Percentiles rank a stretch among this genome's conserved stretches.
Conservation (phyloP, 2,797 vertebrate genomes). For the Rhinichthys osculus region DNA sequence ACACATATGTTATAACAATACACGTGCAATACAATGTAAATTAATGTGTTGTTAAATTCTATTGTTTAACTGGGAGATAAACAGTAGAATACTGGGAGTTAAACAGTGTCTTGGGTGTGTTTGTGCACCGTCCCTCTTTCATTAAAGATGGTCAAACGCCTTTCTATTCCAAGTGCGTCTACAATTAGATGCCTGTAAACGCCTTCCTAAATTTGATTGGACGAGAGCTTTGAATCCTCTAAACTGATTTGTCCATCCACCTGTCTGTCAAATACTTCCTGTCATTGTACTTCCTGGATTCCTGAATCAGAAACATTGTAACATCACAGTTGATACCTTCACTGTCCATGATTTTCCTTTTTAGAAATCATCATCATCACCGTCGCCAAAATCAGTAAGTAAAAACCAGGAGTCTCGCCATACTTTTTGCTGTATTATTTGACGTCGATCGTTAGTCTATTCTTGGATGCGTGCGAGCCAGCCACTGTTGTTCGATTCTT, state of each 20-base stretch:
- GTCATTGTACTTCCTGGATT: constrained; percentile 68
- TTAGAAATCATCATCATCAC: constrained; percentile 46
- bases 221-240: fast-evolving
- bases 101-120: background rate
- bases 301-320: constrained; percentile 63
- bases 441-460: constrained; percentile 20
- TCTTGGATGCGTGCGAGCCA: constrained; percentile 40
- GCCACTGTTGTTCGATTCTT: constrained; percentile 31
- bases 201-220: constrained; percentile 65
- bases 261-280: constrained; percentile 57
- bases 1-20: background rate
- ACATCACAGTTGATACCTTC: constrained; percentile 19
- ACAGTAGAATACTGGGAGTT: background rate
- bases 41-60: background rate
- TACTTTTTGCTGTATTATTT: background rate
- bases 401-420: background rate
- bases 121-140: background rate
- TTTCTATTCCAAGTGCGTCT: constrained; percentile 46
- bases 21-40: background rate
- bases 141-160: constrained; percentile 31
- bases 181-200: background rate
- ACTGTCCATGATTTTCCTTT: constrained; percentile 31
- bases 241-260: constrained; percentile 61
- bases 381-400: constrained; percentile 73
- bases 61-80: background rate